These are phyloP conservation scores for Ditylenchus weischeri DNA, from an alignment of 2,888 invertebrate species.

Conservation along the genomic window DNA sequence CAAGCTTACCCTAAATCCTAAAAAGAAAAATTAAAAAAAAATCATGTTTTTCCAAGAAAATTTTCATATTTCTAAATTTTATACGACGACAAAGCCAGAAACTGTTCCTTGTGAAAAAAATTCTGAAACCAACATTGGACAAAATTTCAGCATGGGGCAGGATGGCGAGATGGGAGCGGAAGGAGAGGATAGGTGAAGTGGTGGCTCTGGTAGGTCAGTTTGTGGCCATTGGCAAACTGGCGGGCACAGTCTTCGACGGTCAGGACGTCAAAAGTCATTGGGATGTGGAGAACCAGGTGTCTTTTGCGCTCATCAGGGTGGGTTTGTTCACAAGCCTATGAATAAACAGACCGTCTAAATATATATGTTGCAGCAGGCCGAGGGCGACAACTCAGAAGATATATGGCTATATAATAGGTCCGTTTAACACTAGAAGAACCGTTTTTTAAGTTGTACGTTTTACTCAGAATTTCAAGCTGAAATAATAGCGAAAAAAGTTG, in stretches of 20 bases:
- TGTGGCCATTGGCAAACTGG: conserved; percentile 45
- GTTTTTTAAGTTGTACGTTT: no score
- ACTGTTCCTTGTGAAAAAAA: no score
- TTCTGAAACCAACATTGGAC: no score
- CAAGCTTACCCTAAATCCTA: no score
- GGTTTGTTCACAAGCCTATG: no score
- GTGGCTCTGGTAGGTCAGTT: conserved; percentile 51
- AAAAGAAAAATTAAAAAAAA: no score
- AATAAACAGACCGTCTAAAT: no score
- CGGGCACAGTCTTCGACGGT: conserved; percentile 53
- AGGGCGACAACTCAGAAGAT: conserved; percentile 51
- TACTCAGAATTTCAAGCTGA: no score
- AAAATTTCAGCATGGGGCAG: conserved; percentile 52
- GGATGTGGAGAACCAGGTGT: conserved; percentile 50
- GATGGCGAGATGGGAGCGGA: conserved; percentile 52
- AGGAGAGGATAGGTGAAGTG: conserved; percentile 53
- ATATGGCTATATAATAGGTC: conserved; percentile 58
- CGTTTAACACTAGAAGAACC: not conserved
- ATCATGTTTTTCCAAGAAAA: no score
- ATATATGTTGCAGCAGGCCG: conserved; percentile 37
- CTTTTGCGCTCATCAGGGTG: conserved; percentile 48
- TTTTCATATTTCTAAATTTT: no score
- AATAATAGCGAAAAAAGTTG: no score
- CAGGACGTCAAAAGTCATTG: conserved; percentile 51
- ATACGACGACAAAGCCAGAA: no score